Evolutionary conservation across 2,888 invertebrate genomes (phyloP).

Genomic region (Homarus gammarus): DNA sequence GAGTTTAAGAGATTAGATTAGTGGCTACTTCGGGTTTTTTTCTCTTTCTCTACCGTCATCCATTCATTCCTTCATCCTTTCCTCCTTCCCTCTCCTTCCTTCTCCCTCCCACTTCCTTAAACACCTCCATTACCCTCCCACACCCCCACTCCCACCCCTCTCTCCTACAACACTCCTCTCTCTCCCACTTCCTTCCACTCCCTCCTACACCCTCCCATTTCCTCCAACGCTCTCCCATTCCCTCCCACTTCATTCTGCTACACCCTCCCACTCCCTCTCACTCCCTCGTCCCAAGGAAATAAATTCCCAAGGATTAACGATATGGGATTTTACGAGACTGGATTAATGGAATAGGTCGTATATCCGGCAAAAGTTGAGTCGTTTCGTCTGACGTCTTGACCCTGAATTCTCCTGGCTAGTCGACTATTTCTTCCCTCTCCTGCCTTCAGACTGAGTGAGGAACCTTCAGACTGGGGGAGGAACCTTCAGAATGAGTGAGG

Average conservation of each 20-base stretch:
- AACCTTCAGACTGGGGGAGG: no score
- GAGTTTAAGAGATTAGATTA: no score
- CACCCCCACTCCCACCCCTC: neutral
- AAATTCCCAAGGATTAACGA: neutral
- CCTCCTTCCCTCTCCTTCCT: neutral
- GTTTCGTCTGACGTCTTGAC: neutral
- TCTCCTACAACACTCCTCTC: no score
- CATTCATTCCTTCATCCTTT: constrained; percentile 1
- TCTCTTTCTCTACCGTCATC: neutral
- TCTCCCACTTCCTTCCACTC: no score
- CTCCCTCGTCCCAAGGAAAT: neutral
- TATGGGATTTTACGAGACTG: neutral
- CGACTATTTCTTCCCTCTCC: no score
- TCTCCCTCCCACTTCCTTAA: neutral
- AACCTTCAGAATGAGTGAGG: no score
- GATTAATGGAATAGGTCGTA: neutral
- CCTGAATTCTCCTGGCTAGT: neutral
- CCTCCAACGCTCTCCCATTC: no score
- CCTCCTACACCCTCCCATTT: no score
- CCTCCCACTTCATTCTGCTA: no score
- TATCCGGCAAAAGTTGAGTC: neutral
- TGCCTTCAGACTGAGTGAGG: no score
- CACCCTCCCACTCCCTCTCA: neutral
- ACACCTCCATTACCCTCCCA: neutral
- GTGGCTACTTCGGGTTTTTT: no score